These are phyloP conservation scores for Neodiprion lecontei DNA, from an alignment of 1,140 invertebrate species.

Conservation along the genomic window DNA sequence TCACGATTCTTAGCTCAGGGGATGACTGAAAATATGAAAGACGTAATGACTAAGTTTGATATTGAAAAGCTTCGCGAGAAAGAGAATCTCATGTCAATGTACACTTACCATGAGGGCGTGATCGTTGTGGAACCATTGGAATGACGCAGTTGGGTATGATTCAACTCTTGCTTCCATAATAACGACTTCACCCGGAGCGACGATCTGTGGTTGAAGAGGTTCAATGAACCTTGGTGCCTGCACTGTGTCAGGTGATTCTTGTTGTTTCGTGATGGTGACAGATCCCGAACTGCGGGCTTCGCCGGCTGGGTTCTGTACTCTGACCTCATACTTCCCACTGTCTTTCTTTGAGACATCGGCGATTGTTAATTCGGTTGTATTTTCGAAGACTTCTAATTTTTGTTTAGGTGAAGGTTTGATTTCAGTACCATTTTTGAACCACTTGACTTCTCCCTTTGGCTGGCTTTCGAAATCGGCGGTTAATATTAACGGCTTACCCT, in stretches of 20 bases:
- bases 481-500: conserved; percentile 68
- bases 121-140: conserved; percentile 84
- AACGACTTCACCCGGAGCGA: conserved; percentile 76
- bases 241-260: conserved; percentile 67
- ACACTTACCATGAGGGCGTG: conserved; percentile 58
- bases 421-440: conserved; percentile 88
- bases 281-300: conserved; percentile 81
- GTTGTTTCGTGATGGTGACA: conserved; percentile 69
- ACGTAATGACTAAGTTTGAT: conserved; percentile 19
- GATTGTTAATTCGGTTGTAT: conserved; percentile 73
- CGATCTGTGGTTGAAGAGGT: conserved; percentile 74
- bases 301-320: conserved; percentile 76
- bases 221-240: conserved; percentile 78
- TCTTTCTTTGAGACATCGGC: conserved; percentile 75
- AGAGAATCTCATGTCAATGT: not conserved
- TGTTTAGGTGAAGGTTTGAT: conserved; percentile 74
- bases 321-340: conserved; percentile 85
- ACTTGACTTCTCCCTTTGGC: conserved; percentile 78
- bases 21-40: conserved; percentile 62
- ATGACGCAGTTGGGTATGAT: conserved; percentile 80
- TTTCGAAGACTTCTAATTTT: conserved; percentile 69
- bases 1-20: conserved; percentile 73
- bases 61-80: not conserved
- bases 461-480: conserved; percentile 75
- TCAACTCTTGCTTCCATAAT: conserved; percentile 80